Evolutionary conservation across 2,888 invertebrate genomes (phyloP).

Genomic region (Ischnura elegans): DNA sequence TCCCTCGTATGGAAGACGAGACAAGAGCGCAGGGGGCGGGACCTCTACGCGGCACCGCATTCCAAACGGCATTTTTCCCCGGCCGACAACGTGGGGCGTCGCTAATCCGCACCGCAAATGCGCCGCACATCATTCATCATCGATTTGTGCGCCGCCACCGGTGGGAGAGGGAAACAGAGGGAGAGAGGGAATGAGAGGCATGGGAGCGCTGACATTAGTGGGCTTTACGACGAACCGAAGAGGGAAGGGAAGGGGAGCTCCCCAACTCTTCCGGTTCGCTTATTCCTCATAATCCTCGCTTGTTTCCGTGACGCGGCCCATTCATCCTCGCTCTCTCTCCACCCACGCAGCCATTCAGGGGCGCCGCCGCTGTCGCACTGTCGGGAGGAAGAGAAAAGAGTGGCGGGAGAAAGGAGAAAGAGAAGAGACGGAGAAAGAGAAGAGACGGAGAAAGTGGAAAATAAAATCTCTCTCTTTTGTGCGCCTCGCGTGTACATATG

Average conservation of each 20-base stretch:
- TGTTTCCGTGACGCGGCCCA: not conserved
- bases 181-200: not conserved
- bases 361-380: too few species aligned
- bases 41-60: not conserved
- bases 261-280: not conserved
- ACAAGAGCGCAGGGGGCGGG: not conserved
- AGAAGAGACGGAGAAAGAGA: not conserved
- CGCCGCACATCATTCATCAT: not conserved
- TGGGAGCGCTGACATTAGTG: not conserved
- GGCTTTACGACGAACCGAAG: not conserved
- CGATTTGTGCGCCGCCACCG: not conserved
- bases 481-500: too few species aligned
- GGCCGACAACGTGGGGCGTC: not conserved
- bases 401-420: not conserved
- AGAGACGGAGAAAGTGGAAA: too few species aligned
- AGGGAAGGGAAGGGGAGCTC: not conserved
- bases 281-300: constrained; percentile 16
- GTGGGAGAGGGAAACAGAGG: too few species aligned
- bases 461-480: too few species aligned
- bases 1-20: not conserved
- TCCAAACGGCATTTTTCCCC: not conserved
- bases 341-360: not conserved
- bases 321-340: not conserved
- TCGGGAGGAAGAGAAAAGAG: not conserved
- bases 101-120: constrained; percentile 23